These are phyloP conservation scores for Macroramphosus scolopax DNA, from an alignment of 2,797 vertebrate species.

Conservation along the genomic window DNA sequence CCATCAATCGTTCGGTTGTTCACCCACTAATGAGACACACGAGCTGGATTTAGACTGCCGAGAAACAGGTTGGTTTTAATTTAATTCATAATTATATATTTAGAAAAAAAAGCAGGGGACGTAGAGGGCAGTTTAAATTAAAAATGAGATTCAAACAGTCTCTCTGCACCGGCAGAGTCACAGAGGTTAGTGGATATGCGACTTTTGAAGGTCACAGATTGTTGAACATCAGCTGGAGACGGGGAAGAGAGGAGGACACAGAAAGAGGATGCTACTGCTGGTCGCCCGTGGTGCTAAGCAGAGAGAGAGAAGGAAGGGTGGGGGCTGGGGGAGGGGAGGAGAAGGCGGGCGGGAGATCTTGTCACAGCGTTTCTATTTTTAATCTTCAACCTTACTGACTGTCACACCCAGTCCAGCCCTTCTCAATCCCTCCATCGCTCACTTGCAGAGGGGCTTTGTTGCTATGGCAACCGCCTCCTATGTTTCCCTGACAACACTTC, in stretches of 20 bases:
- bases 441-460: conserved; percentile 72
- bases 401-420: conserved; percentile 73
- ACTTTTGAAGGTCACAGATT: conserved; percentile 58
- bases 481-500: conserved; percentile 78
- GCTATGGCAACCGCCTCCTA: conserved; percentile 84
- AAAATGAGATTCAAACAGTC: not conserved
- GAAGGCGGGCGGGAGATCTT: conserved; percentile 54
- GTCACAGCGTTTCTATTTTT: conserved; percentile 75
- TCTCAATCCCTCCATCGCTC: conserved; percentile 53
- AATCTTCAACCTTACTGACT: conserved; percentile 63
- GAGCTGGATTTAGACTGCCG: too few species aligned
- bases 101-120: not conserved
- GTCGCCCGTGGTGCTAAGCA: conserved; percentile 31
- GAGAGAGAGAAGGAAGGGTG: conserved; percentile 18
- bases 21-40: too few species aligned
- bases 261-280: conserved; percentile 52
- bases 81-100: not conserved
- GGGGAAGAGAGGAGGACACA: conserved; percentile 16
- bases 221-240: conserved; percentile 44
- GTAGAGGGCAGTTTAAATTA: too few species aligned
- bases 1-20: too few species aligned
- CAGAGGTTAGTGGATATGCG: conserved; percentile 25
- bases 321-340: conserved; percentile 11
- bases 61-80: too few species aligned
- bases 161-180: not conserved